These are phyloP conservation scores for Tyrannus savana DNA, from an alignment of 2,113 vertebrate genomes.

Conservation along the genomic window DNA sequence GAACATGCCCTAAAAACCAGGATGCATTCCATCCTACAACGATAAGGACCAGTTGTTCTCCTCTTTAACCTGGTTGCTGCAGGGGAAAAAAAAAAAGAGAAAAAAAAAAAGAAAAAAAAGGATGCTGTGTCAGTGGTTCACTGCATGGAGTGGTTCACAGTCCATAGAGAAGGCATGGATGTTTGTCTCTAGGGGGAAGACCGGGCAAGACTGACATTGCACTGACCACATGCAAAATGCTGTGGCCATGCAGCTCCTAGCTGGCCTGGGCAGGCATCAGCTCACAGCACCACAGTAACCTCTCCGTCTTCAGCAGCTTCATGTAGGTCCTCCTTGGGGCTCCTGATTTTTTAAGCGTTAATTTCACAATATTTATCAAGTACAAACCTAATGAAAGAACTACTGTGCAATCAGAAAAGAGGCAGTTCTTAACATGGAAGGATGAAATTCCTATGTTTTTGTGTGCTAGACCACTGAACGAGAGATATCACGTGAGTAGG, in stretches of 20 bases:
- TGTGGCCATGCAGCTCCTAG: rapidly evolving
- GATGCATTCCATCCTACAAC: rapidly evolving
- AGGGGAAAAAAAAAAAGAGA: background rate
- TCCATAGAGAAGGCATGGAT: background rate
- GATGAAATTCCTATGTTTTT: background rate
- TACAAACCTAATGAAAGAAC: background rate
- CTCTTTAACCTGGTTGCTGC: background rate
- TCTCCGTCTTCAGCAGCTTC: background rate
- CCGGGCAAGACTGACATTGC: background rate
- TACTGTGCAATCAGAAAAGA: background rate
- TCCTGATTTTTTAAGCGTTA: background rate
- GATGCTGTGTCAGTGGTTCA: background rate
- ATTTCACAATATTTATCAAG: background rate
- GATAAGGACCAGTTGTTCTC: background rate
- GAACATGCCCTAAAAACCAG: background rate
- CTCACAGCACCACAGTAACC: background rate
- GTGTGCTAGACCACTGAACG: background rate
- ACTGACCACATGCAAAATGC: background rate
- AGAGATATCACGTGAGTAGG: background rate
- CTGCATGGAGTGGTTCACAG: background rate
- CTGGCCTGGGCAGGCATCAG: background rate
- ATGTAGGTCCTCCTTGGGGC: background rate
- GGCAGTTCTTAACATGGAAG: background rate
- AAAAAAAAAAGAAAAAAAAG: background rate
- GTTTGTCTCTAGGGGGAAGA: background rate